Base-by-base conservation (phyloP, 2,888 invertebrate species). In the Drosophila tanythrix region DNA sequence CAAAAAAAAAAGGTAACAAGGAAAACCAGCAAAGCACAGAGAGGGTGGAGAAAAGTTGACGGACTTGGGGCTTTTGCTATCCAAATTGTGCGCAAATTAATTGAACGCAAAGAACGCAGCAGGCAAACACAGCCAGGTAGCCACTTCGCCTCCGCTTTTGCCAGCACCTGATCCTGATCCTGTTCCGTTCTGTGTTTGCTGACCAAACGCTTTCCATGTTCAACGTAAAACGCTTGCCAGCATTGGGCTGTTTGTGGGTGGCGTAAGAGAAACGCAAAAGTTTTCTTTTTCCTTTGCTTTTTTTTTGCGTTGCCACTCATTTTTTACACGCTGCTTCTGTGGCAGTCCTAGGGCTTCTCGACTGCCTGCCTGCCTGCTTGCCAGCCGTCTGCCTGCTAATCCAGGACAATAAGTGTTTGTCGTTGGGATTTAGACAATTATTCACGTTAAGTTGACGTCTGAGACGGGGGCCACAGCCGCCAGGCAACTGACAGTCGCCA, bases 391-490 rank as follows among this genome's bases (percentile, higher is more conserved):
- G 82, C 67, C 80, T 86, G 90, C 87, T 87, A 87, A 87, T 87
- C 87, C 87, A 87, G 87, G 90, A 87, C 87, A 87, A 87, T 87
- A 87, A 87, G 87, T 87, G 87, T 87, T 87, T 87, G 87, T 87
- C 87, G 90, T 90, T 87, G 87, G 87, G 87, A 87, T 87, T 87
- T 87, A 88, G 87, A 87, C 87, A 87, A 87, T 87, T 87, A 87
- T 87, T 87, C 87, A 87, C 87, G 87, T 87, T 87, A 87, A 90
- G 87, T 87, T 90, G 87, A 87, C 87, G 90, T 89, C 88, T 90
- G 90, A 87, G 90, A 78, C 78, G 85, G 85, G 81, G 84, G 76
- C 74, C 40, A 56, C 11, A 38, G 25, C 74, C 78, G 11, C 74
- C 78, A 60, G 78, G 70, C 65, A 73, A 40, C 43, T 66, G 74